Evolutionary conservation across 2,797 vertebrate genomes (phyloP).

Genomic region (Chromis chromis): DNA sequence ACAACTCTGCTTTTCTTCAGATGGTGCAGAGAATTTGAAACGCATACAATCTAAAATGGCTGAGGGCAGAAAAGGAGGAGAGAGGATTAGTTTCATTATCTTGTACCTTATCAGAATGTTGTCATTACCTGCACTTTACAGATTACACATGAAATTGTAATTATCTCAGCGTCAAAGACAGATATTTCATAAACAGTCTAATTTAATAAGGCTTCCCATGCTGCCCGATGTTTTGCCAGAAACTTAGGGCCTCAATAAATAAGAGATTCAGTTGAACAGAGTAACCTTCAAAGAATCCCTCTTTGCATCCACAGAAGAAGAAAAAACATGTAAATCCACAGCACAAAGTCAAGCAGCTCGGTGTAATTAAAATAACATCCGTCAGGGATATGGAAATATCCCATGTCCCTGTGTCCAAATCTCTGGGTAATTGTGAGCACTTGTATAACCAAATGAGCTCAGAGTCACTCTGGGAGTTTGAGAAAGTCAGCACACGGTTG

Average conservation of each 20-base stretch:
- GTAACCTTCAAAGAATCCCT: constrained; percentile 58
- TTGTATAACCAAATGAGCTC: constrained; percentile 84
- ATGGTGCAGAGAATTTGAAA: constrained; percentile 35
- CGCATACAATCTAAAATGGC: constrained; percentile 43
- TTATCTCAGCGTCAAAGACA: constrained; percentile 42
- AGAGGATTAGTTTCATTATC: constrained; percentile 44
- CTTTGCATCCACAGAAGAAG: constrained; percentile 56
- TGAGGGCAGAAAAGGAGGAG: constrained; percentile 30
- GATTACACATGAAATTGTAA: constrained; percentile 19
- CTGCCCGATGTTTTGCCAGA: constrained; percentile 28
- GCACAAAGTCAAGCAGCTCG: constrained; percentile 75
- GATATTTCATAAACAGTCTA: constrained; percentile 21
- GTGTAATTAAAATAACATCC: constrained; percentile 82
- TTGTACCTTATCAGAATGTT: constrained; percentile 33
- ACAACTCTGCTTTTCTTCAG: constrained; percentile 53
- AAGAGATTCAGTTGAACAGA: constrained; percentile 58
- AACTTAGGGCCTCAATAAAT: constrained; percentile 38
- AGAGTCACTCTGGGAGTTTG: constrained; percentile 78
- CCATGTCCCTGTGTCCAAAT: constrained; percentile 72
- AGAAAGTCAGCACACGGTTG: constrained; percentile 76
- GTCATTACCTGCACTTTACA: constrained; percentile 42
- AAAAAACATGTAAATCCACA: constrained; percentile 71
- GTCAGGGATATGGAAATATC: constrained; percentile 82
- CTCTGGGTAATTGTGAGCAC: constrained; percentile 80
- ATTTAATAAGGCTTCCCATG: constrained; percentile 26